Percentiles rank a stretch among this genome's conserved stretches.
These are phyloP conservation scores for Himalopsyche anomala DNA, from an alignment of 2,888 invertebrate species.

Conservation along the genomic window DNA sequence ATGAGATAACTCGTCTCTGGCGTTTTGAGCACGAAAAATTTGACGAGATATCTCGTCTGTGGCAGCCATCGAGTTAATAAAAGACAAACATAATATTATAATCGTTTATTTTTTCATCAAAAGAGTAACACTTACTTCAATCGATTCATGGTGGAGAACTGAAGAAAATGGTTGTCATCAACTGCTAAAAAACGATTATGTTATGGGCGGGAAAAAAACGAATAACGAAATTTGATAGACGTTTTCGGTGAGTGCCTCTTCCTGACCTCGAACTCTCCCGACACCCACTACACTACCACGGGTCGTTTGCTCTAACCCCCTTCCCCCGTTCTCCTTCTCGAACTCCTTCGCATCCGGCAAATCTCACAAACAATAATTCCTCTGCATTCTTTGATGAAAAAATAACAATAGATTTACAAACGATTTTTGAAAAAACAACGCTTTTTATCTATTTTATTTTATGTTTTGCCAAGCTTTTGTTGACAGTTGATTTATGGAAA, in stretches of 20 bases:
- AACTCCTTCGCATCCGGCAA: neutral
- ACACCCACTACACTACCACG: neutral
- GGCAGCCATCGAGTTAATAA: no score
- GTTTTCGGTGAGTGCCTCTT: conserved; percentile 6
- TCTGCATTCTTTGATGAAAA: conserved; percentile 9
- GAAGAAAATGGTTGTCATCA: neutral
- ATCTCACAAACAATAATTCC: neutral
- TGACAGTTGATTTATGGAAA: no score
- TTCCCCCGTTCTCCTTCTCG: neutral
- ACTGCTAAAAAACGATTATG: neutral
- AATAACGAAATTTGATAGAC: conserved; percentile 25
- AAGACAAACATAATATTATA: no score
- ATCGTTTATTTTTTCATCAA: no score
- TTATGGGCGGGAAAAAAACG: conserved; percentile 24
- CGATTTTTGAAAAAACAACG: no score
- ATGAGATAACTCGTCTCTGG: no score
- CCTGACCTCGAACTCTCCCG: conserved; percentile 26
- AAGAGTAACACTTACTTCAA: no score
- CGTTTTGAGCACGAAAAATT: no score
- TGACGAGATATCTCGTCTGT: no score
- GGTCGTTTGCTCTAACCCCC: conserved; percentile 13
- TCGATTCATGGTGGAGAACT: neutral
- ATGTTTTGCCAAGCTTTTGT: no score
- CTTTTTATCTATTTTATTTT: no score
- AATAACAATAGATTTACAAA: neutral